Percentiles rank a stretch among this genome's conserved stretches.
phyloP scores from a whole-genome alignment of 2,113 vertebrate species.

The Hippocampus mohnikei region DNA sequence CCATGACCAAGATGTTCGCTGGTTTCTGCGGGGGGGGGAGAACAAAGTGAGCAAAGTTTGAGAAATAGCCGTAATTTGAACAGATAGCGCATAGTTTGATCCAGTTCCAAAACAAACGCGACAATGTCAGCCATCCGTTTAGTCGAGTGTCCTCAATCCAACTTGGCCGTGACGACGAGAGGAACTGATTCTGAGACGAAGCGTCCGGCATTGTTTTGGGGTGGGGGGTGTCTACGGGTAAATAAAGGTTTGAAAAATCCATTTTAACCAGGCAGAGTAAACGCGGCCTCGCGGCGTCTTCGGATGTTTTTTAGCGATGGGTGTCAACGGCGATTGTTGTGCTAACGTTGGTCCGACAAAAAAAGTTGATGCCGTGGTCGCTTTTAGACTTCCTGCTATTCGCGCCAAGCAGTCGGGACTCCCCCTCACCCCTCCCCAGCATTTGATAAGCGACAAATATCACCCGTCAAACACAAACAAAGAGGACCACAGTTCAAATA shows the following conservation, averaged over 20 bases:
- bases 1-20: constrained; percentile 99
- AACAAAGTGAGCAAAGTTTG: background rate
- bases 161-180: too few species aligned
- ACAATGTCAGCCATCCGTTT: too few species aligned
- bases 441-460: background rate
- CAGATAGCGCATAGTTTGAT: background rate
- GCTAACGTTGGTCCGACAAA: background rate
- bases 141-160: too few species aligned
- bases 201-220: too few species aligned
- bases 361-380: background rate
- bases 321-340: background rate
- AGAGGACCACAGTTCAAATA: background rate
- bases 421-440: too few species aligned
- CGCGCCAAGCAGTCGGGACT: background rate
- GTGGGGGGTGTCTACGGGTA: too few species aligned
- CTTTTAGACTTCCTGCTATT: background rate
- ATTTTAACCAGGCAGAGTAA: too few species aligned
- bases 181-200: too few species aligned
- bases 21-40: constrained; percentile 85
- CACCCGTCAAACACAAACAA: background rate
- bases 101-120: too few species aligned
- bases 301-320: too few species aligned
- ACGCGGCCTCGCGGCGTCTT: too few species aligned
- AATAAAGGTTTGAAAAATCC: too few species aligned
- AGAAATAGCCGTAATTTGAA: background rate